Conservation (phyloP, 2,888 invertebrate species). For the Sturmia bella region DNA sequence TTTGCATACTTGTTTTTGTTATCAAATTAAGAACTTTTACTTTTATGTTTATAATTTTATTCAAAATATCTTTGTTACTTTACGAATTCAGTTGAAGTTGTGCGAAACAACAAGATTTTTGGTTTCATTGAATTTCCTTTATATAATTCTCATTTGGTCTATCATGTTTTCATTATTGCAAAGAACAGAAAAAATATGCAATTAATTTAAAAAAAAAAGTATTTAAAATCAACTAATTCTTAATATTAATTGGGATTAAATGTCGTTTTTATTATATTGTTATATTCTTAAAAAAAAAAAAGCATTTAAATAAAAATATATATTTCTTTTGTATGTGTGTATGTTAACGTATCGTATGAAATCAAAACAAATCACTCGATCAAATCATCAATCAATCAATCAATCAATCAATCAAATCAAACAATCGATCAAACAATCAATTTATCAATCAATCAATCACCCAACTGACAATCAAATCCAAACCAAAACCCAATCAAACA, state of each 20-base stretch:
- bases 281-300: conserved; percentile 62
- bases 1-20: conserved; percentile 39
- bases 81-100: neutral
- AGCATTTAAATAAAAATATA: conserved; percentile 53
- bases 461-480: conserved; percentile 53
- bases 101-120: neutral
- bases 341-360: conserved; percentile 66
- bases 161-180: conserved; percentile 33
- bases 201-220: neutral
- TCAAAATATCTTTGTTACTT: neutral
- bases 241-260: conserved; percentile 61
- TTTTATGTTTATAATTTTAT: neutral
- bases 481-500: conserved; percentile 50
- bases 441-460: conserved; percentile 54
- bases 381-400: conserved; percentile 62
- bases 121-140: neutral
- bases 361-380: conserved; percentile 63
- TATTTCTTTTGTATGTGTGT: conserved; percentile 63
- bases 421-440: conserved; percentile 43
- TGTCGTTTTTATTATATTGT: conserved; percentile 63
- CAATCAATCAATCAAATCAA: conserved; percentile 39
- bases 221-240: conserved; percentile 27
- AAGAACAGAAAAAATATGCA: conserved; percentile 22
- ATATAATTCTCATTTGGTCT: neutral
- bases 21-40: neutral